Base-by-base conservation (phyloP, 1,140 invertebrate species). In the Ooceraea biroi region DNA sequence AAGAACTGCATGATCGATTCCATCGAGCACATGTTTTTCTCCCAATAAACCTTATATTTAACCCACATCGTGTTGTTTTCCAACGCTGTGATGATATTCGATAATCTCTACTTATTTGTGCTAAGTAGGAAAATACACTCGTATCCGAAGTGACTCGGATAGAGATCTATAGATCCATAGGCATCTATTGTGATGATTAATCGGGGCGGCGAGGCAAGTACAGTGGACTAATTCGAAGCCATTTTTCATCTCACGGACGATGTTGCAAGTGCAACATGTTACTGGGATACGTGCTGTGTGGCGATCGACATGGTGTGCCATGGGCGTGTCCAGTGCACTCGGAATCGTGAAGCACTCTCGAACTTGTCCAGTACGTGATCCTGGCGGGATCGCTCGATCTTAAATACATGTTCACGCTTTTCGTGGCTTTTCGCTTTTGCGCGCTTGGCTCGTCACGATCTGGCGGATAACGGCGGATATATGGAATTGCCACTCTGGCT, bases 391-490 rank as follows among this genome's bases (percentile, higher is more conserved):
- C 46, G 52, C 19, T n/a, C 52, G 73, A 61, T 88, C 48, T 86
- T 68, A 88, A 87, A 82, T 83, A 87, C 82, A 52, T 65, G 63
- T 88, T 84, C 80, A 50, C 77, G 41, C 57, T n/a, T n/a, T n/a
- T n/a, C 41, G 50, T 50, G 63, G 68, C 63, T 78, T 87, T 87
- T 78, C 85, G 66, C 60, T 84, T 87, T 84, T 65, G 84, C 84
- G 48, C 44, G 19, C 27, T 25, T 22, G 27, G 57, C n/a, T 65
- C 36, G 85, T 87, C 85, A 87, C 85, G 86, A 86, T 58, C 57
- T 48, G 22, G 25, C 22, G 44, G 52, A 36, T 77, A 65, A 41
- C 48, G 55, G 44, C 27, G 17, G 71, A 74, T 17, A 61, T 61
- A 36, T 36, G 36, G 36, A 36, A 36, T 36, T 36, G 36, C 36